phyloP scores from a whole-genome alignment of 2,888 invertebrate species.

The Mesorhabditis spiculigera region DNA sequence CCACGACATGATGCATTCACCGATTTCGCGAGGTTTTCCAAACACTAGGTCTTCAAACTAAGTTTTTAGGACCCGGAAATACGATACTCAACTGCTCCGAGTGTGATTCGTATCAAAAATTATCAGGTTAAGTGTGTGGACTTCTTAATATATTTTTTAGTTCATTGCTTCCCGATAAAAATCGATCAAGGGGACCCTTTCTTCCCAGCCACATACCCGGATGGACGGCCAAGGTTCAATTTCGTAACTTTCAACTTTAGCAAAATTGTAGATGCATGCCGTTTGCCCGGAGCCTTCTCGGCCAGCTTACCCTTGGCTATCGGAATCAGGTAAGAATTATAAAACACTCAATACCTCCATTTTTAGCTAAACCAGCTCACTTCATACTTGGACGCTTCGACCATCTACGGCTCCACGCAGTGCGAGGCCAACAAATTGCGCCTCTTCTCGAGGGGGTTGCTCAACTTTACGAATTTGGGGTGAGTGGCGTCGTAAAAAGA shows the following conservation, averaged over 20 bases:
- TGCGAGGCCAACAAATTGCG: slow-evolving; percentile 78
- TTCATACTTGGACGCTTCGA: slow-evolving; percentile 74
- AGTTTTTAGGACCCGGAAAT: slow-evolving; percentile 44
- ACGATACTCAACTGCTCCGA: slow-evolving; percentile 62
- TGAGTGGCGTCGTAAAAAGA: slow-evolving; percentile 6
- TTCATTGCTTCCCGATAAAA: slow-evolving; percentile 88
- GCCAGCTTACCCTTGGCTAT: slow-evolving; percentile 74
- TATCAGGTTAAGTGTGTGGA: slow-evolving; percentile 65
- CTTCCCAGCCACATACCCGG: slow-evolving; percentile 75
- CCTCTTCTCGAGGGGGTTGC: slow-evolving; percentile 65
- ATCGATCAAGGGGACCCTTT: slow-evolving; percentile 84
- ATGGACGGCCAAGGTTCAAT: slow-evolving; percentile 68
- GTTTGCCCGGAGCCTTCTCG: slow-evolving; percentile 87
- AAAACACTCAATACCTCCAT: slow-evolving; percentile 57
- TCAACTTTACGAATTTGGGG: slow-evolving; percentile 58
- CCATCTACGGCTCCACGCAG: slow-evolving; percentile 83
- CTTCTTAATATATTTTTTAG: slow-evolving; percentile 59
- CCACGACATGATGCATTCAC: slow-evolving; percentile 90
- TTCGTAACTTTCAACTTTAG: neutral
- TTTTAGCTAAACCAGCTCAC: slow-evolving; percentile 83
- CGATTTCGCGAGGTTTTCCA: slow-evolving; percentile 66
- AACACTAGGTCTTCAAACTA: neutral
- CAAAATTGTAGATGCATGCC: slow-evolving; percentile 74
- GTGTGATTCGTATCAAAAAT: slow-evolving; percentile 80
- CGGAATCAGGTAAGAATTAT: slow-evolving; percentile 44